These are phyloP conservation scores for Cabera pusaria DNA, from an alignment of 2,888 invertebrate species.

Conservation along the genomic window DNA sequence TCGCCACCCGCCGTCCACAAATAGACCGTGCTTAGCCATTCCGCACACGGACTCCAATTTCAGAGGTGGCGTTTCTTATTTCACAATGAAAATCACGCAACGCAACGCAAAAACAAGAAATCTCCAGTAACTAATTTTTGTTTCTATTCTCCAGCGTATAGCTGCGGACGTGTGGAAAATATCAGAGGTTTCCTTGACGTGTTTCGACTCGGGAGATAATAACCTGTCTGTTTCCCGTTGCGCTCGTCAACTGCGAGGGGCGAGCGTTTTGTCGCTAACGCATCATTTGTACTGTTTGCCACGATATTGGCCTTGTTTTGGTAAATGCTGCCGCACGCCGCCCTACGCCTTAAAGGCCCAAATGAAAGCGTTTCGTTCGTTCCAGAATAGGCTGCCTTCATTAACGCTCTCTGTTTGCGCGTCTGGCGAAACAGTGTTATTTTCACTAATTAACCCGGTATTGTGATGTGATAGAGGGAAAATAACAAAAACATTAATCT, in stretches of 20 bases:
- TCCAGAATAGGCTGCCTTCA: conserved; percentile 74
- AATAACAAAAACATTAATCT: conserved; percentile 65
- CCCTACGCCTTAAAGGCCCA: conserved; percentile 62
- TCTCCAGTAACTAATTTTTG: conserved; percentile 82
- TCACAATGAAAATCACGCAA: conserved; percentile 80
- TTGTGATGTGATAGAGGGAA: conserved; percentile 66
- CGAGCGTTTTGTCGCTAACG: conserved; percentile 73
- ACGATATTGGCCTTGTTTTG: conserved; percentile 80
- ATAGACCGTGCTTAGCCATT: conserved; percentile 61
- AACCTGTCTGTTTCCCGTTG: conserved; percentile 77
- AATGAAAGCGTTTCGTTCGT: conserved; percentile 74
- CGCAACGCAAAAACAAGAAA: conserved; percentile 73
- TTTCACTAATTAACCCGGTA: conserved; percentile 76
- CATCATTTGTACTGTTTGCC: conserved; percentile 79
- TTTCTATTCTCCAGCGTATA: conserved; percentile 76
- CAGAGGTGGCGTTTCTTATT: conserved; percentile 76
- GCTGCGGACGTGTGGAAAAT: conserved; percentile 80
- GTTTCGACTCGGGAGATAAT: conserved; percentile 75
- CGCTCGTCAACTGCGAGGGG: conserved; percentile 68
- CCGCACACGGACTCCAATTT: conserved; percentile 73
- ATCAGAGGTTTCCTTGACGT: conserved; percentile 69
- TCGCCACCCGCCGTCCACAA: conserved; percentile 21
- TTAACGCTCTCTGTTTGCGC: conserved; percentile 77
- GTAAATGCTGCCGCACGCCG: conserved; percentile 69
- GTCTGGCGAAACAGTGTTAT: conserved; percentile 77